Conservation (phyloP, 2,888 invertebrate genomes). For the Sisyra nigra region DNA sequence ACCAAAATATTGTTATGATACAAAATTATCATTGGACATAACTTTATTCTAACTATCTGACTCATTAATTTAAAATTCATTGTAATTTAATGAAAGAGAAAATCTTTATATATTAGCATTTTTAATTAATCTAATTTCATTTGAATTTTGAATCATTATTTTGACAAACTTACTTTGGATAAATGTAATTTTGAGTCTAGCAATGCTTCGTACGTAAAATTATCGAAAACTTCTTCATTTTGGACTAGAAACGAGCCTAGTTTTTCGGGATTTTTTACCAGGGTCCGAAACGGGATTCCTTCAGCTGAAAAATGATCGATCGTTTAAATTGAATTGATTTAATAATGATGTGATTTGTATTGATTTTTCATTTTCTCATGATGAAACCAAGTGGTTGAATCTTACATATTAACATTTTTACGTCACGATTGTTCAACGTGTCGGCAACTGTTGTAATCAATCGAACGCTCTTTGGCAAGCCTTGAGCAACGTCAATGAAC, state of each 20-base stretch:
- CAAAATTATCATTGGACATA: too few species aligned
- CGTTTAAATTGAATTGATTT: neutral
- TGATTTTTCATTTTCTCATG: neutral
- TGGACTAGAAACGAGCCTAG: neutral
- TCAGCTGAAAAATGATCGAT: neutral
- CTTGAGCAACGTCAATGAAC: conserved; percentile 28
- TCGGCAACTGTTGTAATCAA: conserved; percentile 1
- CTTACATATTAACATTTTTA: conserved; percentile 4
- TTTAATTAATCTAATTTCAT: too few species aligned
- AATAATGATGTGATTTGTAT: neutral
- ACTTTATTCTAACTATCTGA: too few species aligned
- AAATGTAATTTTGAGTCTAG: neutral
- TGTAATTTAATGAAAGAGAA: too few species aligned
- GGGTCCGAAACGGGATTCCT: neutral
- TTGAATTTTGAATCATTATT: neutral
- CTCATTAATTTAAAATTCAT: too few species aligned
- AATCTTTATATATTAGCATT: too few species aligned
- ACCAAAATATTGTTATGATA: too few species aligned
- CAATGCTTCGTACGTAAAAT: neutral
- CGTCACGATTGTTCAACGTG: neutral
- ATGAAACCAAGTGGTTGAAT: neutral
- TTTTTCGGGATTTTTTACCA: conserved; percentile 1
- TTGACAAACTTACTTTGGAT: conserved; percentile 1
- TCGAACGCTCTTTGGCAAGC: conserved; percentile 25
- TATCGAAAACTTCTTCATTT: neutral